Conservation (phyloP, 2,888 invertebrate genomes). For the Serrognathus titanus region DNA sequence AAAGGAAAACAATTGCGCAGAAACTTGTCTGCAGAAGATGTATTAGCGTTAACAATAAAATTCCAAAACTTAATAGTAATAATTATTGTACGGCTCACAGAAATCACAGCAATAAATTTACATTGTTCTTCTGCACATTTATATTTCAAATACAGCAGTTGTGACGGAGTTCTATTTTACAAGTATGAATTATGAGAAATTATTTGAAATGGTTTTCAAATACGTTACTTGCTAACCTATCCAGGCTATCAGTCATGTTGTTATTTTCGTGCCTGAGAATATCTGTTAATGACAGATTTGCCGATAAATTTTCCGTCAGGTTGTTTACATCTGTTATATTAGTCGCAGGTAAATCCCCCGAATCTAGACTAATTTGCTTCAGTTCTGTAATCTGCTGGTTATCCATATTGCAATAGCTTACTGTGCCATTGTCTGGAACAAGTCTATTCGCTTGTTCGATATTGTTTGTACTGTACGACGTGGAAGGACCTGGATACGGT, state of each 20-base stretch:
- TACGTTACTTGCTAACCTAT: conserved; percentile 50
- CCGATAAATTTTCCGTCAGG: conserved; percentile 50
- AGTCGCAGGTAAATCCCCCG: conserved; percentile 42
- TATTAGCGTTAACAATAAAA: no score
- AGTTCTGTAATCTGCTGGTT: conserved; percentile 47
- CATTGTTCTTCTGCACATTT: no score
- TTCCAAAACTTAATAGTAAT: no score
- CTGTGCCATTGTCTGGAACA: conserved; percentile 23
- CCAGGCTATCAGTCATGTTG: conserved; percentile 57
- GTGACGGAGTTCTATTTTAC: not conserved
- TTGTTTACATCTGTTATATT: conserved; percentile 41
- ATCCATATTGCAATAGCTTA: conserved; percentile 48
- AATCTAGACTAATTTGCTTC: conserved; percentile 43
- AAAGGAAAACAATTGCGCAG: no score
- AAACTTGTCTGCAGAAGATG: no score
- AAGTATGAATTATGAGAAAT: not conserved
- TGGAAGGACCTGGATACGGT: conserved; percentile 5
- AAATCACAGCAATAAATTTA: no score
- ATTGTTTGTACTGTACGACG: conserved; percentile 2
- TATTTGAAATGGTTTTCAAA: conserved; percentile 37
- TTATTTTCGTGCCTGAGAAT: conserved; percentile 23
- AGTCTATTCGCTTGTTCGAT: conserved; percentile 6
- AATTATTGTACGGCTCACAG: no score
- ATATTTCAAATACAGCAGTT: no score
- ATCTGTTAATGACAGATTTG: conserved; percentile 51